Evolutionary conservation across 53 echinoderm and acorn worm genomes (phyloP).

Genomic region (Paracentrotus lividus): DNA sequence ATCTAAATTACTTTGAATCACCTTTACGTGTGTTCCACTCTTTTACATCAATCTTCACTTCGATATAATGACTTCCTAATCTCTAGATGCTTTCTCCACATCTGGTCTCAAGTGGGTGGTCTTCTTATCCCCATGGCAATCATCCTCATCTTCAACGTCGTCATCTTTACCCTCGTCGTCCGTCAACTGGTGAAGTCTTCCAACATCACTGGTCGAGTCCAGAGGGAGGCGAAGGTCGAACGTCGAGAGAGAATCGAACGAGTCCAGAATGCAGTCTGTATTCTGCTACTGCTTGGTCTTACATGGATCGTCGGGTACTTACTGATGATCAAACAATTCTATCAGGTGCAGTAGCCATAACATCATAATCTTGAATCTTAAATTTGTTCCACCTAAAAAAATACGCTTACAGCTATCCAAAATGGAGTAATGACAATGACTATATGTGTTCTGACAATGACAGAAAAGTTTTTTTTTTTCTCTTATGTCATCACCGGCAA

Average conservation of each 20-base stretch:
- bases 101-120: neutral
- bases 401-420: neutral
- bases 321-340: neutral
- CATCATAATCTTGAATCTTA: neutral
- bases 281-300: neutral
- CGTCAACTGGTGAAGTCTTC: constrained; percentile 5
- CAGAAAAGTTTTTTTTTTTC: too few species aligned
- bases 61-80: too few species aligned
- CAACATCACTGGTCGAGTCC: neutral
- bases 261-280: neutral
- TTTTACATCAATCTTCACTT: too few species aligned
- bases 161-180: constrained; percentile 4
- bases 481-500: too few species aligned
- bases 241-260: constrained; percentile 12
- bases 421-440: neutral
- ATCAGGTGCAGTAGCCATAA: neutral
- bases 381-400: neutral
- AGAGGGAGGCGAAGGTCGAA: constrained; percentile 3
- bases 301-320: neutral
- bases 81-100: neutral
- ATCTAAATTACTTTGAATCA: too few species aligned
- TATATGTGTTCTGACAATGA: too few species aligned
- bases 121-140: neutral
- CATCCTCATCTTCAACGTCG: neutral
- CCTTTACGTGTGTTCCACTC: too few species aligned